Evolutionary conservation across 2,113 vertebrate species (phyloP), one percentile per base, ranked within the genome.

Genomic region (Gorsachius goisagi): DNA sequence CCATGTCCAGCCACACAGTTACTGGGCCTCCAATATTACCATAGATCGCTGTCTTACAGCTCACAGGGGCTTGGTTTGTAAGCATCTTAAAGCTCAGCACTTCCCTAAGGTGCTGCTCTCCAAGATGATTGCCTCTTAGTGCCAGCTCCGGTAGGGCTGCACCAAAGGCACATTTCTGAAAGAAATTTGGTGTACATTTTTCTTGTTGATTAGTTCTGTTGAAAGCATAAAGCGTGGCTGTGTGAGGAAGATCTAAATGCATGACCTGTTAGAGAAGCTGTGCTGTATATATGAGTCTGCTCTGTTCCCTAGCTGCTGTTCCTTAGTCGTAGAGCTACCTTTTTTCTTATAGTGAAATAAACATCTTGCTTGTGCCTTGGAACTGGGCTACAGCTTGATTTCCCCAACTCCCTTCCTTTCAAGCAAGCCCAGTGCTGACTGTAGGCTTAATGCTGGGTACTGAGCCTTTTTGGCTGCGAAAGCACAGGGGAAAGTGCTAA

Each of bases 311-410:
- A 68, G 69, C 66, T 86, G 88, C 95, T 85, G 78, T 94, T 78
- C 67, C 59, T 47, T 87, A n/a, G 89, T 94, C 80, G 91, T 95
- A 49, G 69, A 19, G 77, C 84, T 74, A 13, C 56, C 64, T 77
- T 88, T 88, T 85, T 55, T 33, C 85, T 55, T 92, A 19, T 20
- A 71, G 95, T 97, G 85, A 82, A 90, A 89, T 90, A 76, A 85
- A 89, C 44, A 91, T 96, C 94, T 90, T 93, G 90, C 94, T 88
- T 96, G 97, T 97, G 89, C 97, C 95, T 97, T 97, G 91, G 92
- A 97, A 96, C 81, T 83, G 88, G 90, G 92, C n/a, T 28, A n/a
- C 18, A 93, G 93, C 96, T 95, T 91, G 89, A 88, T 80, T 97
- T 96, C 92, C 90, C 88, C 76, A 80, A 13, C 20, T 62, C 83